A percentile compares a stretch with the other conserved stretches of the same genome.
Conservation (phyloP, 2,888 invertebrate genomes). For the Eupithecia exiguata region DNA sequence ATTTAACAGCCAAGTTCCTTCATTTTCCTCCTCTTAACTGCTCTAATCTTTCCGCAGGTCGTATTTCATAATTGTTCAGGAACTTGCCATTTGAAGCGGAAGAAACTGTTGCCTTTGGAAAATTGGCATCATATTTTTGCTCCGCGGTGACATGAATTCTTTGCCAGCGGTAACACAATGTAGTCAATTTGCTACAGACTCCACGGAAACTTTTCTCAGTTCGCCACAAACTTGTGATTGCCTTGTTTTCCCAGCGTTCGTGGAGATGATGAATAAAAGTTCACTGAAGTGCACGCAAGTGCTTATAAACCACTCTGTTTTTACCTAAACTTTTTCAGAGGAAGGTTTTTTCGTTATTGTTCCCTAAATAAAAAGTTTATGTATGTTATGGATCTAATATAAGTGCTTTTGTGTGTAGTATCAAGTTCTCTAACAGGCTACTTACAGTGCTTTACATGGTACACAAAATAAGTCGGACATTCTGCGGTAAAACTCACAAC, state of each 20-base stretch:
- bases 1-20: constrained; percentile 25
- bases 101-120: constrained; percentile 53
- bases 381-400: background rate
- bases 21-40: constrained; percentile 34
- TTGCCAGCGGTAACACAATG: constrained; percentile 63
- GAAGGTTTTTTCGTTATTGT: background rate
- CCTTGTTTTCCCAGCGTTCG: constrained; percentile 70
- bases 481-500: background rate
- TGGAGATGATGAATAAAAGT: constrained; percentile 69
- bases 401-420: too few relatives aligned
- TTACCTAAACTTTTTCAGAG: background rate
- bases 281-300: constrained; percentile 47
- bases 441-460: background rate
- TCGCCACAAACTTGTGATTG: constrained; percentile 72
- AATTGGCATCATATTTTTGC: constrained; percentile 52
- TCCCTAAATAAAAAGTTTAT: background rate
- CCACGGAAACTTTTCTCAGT: constrained; percentile 63
- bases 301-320: constrained; percentile 19
- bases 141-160: constrained; percentile 46
- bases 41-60: constrained; percentile 34
- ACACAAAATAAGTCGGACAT: background rate
- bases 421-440: too few relatives aligned
- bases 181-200: constrained; percentile 70
- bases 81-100: constrained; percentile 40
- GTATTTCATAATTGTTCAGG: constrained; percentile 50